A percentile compares a stretch with the other conserved stretches of the same genome.
phyloP scores from a whole-genome alignment of 1,140 invertebrate genomes.

The Diabrotica virgifera region DNA sequence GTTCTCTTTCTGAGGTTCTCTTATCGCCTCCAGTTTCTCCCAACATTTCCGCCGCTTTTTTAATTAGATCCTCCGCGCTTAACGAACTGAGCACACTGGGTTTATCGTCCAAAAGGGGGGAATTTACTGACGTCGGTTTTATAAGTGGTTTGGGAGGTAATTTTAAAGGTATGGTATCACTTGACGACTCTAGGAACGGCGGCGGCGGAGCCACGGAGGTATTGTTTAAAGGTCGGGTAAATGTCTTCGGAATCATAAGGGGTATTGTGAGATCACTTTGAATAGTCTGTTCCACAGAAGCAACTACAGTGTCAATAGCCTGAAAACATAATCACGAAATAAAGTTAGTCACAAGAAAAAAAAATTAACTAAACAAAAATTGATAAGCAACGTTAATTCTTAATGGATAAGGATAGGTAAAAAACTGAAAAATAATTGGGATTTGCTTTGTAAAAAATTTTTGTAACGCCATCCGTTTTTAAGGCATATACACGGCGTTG shows the following conservation, averaged over 20 bases:
- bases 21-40: conserved; percentile 38
- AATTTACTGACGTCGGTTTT: conserved; percentile 18
- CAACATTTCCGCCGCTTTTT: conserved; percentile 58
- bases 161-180: conserved; percentile 46
- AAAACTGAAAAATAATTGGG: too few relatives aligned
- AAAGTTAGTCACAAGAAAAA: too few relatives aligned
- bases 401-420: too few relatives aligned
- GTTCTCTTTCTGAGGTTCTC: neutral
- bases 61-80: conserved; percentile 55
- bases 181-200: conserved; percentile 14
- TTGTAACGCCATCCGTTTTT: too few relatives aligned
- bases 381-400: too few relatives aligned
- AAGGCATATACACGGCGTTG: too few relatives aligned
- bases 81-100: conserved; percentile 52
- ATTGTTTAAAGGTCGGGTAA: conserved; percentile 33
- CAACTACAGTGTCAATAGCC: too few relatives aligned
- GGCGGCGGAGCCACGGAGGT: neutral
- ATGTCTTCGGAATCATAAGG: conserved; percentile 46
- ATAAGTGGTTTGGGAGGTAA: conserved; percentile 44
- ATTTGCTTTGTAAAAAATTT: too few relatives aligned
- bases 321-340: too few relatives aligned
- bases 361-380: too few relatives aligned
- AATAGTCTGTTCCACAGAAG: neutral
- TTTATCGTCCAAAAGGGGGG: conserved; percentile 28
- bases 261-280: conserved; percentile 46